A percentile compares a stretch with the other conserved stretches of the same genome.
Conservation (phyloP, 2,113 vertebrate species). For the Canis aureus region DNA sequence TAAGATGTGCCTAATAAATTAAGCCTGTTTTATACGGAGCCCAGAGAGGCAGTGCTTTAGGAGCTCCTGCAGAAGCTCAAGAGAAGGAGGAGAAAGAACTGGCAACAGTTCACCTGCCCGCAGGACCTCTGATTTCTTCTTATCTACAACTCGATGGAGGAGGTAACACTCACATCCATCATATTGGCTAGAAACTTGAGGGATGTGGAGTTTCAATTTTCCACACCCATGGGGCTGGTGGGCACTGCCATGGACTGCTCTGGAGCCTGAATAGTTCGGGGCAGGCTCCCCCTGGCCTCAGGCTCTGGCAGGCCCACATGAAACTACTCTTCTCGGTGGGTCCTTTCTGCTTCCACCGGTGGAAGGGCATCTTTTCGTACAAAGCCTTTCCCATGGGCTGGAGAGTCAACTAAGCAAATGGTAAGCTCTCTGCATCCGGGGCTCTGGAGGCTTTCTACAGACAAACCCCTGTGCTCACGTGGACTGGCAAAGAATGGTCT, state of each 20-base stretch:
- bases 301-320: fast-evolving
- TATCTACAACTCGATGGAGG: too few relatives aligned
- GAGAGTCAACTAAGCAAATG: not conserved
- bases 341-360: not conserved
- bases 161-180: too few relatives aligned
- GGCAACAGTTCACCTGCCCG: fast-evolving
- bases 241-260: fast-evolving
- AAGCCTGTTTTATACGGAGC: not conserved
- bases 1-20: not conserved
- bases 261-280: too few relatives aligned
- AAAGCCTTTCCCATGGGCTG: not conserved
- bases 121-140: not conserved
- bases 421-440: not conserved
- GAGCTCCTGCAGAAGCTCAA: not conserved
- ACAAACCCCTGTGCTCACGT: not conserved
- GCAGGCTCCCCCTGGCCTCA: fast-evolving
- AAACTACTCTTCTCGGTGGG: fast-evolving
- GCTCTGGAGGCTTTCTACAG: not conserved
- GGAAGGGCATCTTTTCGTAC: fast-evolving
- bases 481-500: not conserved
- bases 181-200: not conserved
- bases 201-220: not conserved
- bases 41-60: not conserved
- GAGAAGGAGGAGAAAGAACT: not conserved
- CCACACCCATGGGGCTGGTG: not conserved